These are phyloP conservation scores for Clostera curtula DNA, from an alignment of 2,888 invertebrate species.

Conservation along the genomic window DNA sequence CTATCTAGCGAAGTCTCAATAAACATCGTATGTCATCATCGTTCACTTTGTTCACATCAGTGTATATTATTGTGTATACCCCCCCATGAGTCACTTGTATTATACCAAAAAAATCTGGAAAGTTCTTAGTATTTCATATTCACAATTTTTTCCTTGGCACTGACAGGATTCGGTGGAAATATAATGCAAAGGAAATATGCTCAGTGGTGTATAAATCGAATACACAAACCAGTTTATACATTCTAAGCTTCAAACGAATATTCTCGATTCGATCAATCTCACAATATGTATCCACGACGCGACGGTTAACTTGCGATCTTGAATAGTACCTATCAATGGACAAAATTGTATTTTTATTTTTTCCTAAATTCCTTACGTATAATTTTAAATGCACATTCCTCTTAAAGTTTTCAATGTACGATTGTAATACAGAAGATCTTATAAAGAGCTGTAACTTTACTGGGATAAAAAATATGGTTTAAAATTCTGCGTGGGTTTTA, in stretches of 20 bases:
- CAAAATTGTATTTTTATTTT: conserved; percentile 6
- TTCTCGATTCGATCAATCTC: conserved; percentile 23
- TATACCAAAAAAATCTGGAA: not conserved
- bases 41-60: conserved; percentile 15
- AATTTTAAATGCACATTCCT: no score
- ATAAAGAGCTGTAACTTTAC: conserved; percentile 6
- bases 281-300: conserved; percentile 7
- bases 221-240: conserved; percentile 16
- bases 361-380: no score
- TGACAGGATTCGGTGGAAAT: conserved; percentile 10
- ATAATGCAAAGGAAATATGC: conserved; percentile 14
- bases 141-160: not conserved
- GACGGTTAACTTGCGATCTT: conserved; percentile 8
- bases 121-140: not conserved
- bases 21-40: conserved; percentile 30
- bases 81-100: not conserved
- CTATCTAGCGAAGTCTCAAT: conserved; percentile 30
- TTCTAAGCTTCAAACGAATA: conserved; percentile 17
- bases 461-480: conserved; percentile 13
- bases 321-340: conserved; percentile 7
- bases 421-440: no score
- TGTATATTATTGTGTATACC: conserved; percentile 10
- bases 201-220: conserved; percentile 16
- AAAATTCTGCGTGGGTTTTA: conserved; percentile 13
- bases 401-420: no score